Percentiles rank a stretch among this genome's conserved stretches.
Evolutionary conservation across 1,140 invertebrate species (phyloP).

Genomic region (Sycophila sp.): DNA sequence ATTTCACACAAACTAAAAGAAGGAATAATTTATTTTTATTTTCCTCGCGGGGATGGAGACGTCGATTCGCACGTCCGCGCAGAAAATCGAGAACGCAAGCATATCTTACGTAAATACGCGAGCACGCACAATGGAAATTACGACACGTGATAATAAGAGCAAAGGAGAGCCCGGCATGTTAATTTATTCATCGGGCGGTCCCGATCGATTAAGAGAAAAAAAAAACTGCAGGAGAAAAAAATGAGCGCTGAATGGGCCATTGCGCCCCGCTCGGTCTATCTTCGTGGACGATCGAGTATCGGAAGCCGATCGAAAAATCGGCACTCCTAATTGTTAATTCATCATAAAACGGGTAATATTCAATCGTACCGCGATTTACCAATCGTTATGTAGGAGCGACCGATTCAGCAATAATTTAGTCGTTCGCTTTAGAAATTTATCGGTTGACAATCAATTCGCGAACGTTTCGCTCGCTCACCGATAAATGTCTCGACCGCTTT

Average conservation of each 20-base stretch:
- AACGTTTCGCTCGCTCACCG: background rate
- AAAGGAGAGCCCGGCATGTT: constrained; percentile 53
- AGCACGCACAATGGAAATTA: constrained; percentile 59
- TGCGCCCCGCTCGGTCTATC: constrained; percentile 28
- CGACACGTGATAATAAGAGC: constrained; percentile 57
- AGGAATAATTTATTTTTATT: no score
- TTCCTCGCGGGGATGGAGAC: constrained; percentile 53
- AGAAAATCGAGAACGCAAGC: constrained; percentile 31
- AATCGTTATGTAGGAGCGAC: constrained; percentile 6
- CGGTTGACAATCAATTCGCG: constrained; percentile 20
- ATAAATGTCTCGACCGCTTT: background rate
- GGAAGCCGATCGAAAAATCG: constrained; percentile 32
- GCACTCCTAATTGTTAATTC: constrained; percentile 37
- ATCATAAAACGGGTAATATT: constrained; percentile 9
- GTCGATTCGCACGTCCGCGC: constrained; percentile 38
- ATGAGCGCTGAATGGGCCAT: constrained; percentile 47
- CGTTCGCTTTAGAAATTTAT: constrained; percentile 20
- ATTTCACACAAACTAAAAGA: no score
- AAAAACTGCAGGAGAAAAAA: background rate
- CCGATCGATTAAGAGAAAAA: constrained; percentile 52
- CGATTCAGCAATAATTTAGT: constrained; percentile 37
- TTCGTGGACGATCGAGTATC: constrained; percentile 4
- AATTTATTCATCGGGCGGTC: constrained; percentile 59
- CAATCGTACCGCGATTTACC: constrained; percentile 11
- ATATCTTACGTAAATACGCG: constrained; percentile 50